Percentiles rank a stretch among this genome's conserved stretches.
These are phyloP conservation scores for Vanacampus margaritifer DNA, from an alignment of 2,113 vertebrate species.

Conservation along the genomic window DNA sequence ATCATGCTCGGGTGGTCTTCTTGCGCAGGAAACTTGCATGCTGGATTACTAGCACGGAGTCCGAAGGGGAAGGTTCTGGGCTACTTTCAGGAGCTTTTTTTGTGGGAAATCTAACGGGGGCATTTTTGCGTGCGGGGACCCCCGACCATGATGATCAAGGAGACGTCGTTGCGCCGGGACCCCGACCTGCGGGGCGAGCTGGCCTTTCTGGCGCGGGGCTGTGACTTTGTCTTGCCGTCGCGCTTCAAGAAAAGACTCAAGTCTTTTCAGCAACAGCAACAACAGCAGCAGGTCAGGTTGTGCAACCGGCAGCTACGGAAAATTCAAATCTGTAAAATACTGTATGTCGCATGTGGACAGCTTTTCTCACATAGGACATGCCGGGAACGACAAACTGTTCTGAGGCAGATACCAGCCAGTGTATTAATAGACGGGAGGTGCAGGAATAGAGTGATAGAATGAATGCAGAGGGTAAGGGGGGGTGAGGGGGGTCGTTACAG, in stretches of 20 bases:
- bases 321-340: background rate
- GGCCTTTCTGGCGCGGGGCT: slow-evolving; percentile 94
- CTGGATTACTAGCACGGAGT: slow-evolving; percentile 42
- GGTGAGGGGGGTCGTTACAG: slow-evolving; percentile 50
- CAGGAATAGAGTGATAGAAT: slow-evolving; percentile 86
- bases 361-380: slow-evolving; percentile 51
- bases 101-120: slow-evolving; percentile 3
- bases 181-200: slow-evolving; percentile 96
- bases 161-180: slow-evolving; percentile 90
- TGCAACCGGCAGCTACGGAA: slow-evolving; percentile 28
- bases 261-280: slow-evolving; percentile 95
- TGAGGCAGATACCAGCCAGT: slow-evolving; percentile 80
- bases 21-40: slow-evolving; percentile 41
- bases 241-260: slow-evolving; percentile 98
- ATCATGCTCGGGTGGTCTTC: slow-evolving; percentile 4
- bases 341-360: background rate
- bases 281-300: slow-evolving; percentile 91
- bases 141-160: slow-evolving; percentile 97
- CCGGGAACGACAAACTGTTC: slow-evolving; percentile 81
- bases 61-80: slow-evolving; percentile 3
- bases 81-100: slow-evolving; percentile 7
- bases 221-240: slow-evolving; percentile 98
- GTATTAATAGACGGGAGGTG: slow-evolving; percentile 89
- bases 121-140: slow-evolving; percentile 32
- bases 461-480: slow-evolving; percentile 66